Evolutionary conservation across 2,888 invertebrate species (phyloP), one percentile per base, ranked within the genome.

Genomic region (Caenorhabditis sp.): DNA sequence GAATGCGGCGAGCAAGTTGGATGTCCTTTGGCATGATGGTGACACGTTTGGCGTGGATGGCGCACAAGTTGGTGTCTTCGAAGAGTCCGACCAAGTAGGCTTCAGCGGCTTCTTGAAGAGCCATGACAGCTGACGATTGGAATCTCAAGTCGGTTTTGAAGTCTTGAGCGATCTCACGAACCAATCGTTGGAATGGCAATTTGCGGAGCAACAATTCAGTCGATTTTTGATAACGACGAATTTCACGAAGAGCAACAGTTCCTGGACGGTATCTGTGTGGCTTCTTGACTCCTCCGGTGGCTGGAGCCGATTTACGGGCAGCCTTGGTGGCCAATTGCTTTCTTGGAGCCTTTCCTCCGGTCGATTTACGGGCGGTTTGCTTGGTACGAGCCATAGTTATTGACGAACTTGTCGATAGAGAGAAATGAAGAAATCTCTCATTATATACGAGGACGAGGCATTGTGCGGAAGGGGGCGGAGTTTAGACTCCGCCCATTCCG

Each of bases 1-100:
- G 26, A 36, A 58, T 58, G 8, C 57, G 57, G 36, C 59, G 59
- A 59, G 59, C 59, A 59, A 59, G 59, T 59, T 72, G 95, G 88
- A 96, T 95, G 89, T 96, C 95, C 90, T 95, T 96, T 85, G 95
- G 95, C 95, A 95, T 95, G 90, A 96, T 96, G 81, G 95, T 96
- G 68, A 96, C 95, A 88, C 95, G 92, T 90, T 95, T 95, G 85
- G 95, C 95, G 88, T 96, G 95, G 89, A 96, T 95, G 82, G 95
- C 95, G 91, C 95, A 95, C 92, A 95, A 91, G 90, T 95, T 95
- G 84, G 95, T 96, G 90, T 86, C 95, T 91, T 95, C 95, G 90
- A 96, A 95, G 70, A 96, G 91, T 81, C 95, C 95, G 67, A 95
- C 95, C 83, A 95, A 90, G 89, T 94, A 94, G 17, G 94, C 94